A percentile compares a stretch with the other conserved stretches of the same genome.
phyloP scores from a whole-genome alignment of 2,797 vertebrate species.

The Fringilla coelebs region DNA sequence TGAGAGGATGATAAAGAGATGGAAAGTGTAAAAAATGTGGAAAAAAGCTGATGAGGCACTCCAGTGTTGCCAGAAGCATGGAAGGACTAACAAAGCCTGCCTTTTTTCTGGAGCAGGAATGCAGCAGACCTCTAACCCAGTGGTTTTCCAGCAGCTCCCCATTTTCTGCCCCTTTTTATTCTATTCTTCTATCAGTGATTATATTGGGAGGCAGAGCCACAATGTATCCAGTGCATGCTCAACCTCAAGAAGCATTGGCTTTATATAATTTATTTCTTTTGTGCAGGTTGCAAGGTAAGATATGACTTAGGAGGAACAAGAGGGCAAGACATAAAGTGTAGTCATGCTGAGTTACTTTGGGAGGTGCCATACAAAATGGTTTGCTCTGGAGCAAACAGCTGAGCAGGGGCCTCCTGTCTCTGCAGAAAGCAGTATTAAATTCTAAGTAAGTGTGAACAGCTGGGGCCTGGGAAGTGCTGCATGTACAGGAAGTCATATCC shows the following conservation, averaged over 20 bases:
- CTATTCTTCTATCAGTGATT: neutral
- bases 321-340: neutral
- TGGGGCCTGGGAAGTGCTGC: neutral
- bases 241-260: neutral
- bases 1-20: neutral
- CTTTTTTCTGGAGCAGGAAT: neutral
- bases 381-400: neutral
- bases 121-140: neutral
- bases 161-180: neutral
- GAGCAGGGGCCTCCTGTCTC: neutral
- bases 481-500: fast-evolving
- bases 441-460: neutral
- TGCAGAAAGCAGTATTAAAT: neutral
- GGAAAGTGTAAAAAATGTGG: neutral
- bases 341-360: neutral
- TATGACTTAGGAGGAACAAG: neutral
- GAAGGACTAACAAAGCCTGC: neutral
- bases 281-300: neutral
- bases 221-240: neutral
- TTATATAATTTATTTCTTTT: neutral
- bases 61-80: neutral
- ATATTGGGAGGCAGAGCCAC: neutral
- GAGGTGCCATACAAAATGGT: neutral
- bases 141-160: neutral
- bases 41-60: neutral